Conservation (phyloP, 2,888 invertebrate species). For the Stenchaetothrips biformis region DNA sequence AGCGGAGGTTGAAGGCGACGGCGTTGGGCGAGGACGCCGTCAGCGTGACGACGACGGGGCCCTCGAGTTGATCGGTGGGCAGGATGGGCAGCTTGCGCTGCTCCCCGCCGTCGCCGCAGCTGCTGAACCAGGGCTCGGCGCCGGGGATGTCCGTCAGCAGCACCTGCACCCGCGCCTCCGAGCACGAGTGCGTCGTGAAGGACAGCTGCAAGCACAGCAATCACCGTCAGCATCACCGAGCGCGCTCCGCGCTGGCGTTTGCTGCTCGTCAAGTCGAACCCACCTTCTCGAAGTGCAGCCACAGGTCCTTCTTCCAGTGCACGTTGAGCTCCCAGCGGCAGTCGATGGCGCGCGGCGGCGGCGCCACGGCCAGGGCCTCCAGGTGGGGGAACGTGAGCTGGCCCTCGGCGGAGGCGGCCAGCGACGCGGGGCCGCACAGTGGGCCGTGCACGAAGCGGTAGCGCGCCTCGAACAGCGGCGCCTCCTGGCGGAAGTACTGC, state of each 20-base stretch:
- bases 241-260: too few relatives aligned
- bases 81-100: constrained; percentile 70
- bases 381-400: constrained; percentile 83
- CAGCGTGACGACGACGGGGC: constrained; percentile 65
- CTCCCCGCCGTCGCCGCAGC: constrained; percentile 77
- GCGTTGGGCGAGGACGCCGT: constrained; percentile 63
- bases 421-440: constrained; percentile 75
- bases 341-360: constrained; percentile 50
- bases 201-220: constrained; percentile 85
- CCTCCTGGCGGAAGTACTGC: constrained; percentile 74
- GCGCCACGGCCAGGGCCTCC: constrained; percentile 60
- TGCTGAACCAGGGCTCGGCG: constrained; percentile 65
- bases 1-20: constrained; percentile 78
- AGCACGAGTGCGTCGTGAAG: constrained; percentile 57
- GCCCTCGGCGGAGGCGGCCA: constrained; percentile 75
- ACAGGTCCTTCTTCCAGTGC: constrained; percentile 76
- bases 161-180: constrained; percentile 78
- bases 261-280: neutral
- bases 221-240: neutral
- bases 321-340: constrained; percentile 80
- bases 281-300: constrained; percentile 81
- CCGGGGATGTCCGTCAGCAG: constrained; percentile 60
- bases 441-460: constrained; percentile 89
- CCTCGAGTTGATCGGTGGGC: constrained; percentile 53
- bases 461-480: constrained; percentile 76